Percentiles rank a stretch among this genome's conserved stretches.
Evolutionary conservation across 1,140 invertebrate species (phyloP).

Genomic region (Oreohelix idahoensis): DNA sequence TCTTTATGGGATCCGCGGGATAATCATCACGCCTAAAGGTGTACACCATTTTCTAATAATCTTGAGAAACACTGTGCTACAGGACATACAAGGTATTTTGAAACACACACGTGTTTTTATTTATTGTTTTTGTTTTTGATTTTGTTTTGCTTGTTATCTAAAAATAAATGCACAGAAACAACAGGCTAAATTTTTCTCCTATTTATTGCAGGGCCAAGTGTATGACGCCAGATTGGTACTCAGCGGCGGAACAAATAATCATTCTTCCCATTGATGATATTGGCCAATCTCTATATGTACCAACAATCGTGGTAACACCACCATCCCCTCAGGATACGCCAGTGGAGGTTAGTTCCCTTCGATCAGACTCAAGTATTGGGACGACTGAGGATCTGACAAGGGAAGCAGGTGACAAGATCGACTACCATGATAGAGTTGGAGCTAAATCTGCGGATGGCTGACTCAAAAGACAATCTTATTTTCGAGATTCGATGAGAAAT

Average conservation of each 20-base stretch:
- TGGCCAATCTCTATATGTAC: neutral
- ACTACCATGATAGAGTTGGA: neutral
- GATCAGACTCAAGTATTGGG: neutral
- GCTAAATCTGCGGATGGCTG: neutral
- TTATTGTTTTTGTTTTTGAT: no score
- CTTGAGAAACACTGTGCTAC: no score
- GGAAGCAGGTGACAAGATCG: neutral
- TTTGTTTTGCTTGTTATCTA: no score
- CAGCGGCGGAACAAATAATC: neutral
- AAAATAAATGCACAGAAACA: no score
- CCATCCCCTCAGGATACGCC: neutral
- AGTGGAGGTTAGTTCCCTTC: neutral
- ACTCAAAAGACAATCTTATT: neutral
- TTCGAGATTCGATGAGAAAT: neutral
- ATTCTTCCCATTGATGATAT: neutral
- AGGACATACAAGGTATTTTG: no score
- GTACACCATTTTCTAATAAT: no score
- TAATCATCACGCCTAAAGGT: no score
- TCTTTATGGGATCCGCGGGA: no score
- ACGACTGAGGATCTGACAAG: neutral
- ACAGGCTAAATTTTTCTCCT: neutral
- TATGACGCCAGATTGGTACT: neutral
- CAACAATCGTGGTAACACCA: conserved; percentile 6
- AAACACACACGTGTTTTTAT: no score
- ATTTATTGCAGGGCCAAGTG: neutral